Conservation (phyloP, 2,113 vertebrate species). For the Antechinus flavipes region DNA sequence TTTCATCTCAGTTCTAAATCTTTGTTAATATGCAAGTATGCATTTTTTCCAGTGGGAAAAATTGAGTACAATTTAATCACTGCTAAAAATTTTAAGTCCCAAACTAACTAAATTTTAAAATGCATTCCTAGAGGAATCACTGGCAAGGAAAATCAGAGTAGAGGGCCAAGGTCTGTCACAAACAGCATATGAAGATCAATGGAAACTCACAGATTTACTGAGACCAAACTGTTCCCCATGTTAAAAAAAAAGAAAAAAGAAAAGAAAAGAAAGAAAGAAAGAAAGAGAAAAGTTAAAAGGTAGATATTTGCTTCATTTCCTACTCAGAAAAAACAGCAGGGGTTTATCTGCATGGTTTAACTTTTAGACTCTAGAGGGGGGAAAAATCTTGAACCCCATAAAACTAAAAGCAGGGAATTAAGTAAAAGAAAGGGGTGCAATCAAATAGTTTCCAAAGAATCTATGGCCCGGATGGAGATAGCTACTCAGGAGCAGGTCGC, state of each 20-base stretch:
- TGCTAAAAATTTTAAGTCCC: background rate
- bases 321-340: background rate
- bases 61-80: background rate
- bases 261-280: too few relatives aligned
- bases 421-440: background rate
- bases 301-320: background rate
- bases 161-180: constrained; percentile 27
- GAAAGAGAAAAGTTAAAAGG: background rate
- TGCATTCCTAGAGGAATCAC: background rate
- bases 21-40: background rate
- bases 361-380: background rate
- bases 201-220: constrained; percentile 13
- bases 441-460: background rate
- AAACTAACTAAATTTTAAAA: background rate
- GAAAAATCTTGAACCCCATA: background rate
- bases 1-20: background rate
- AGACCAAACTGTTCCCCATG: background rate
- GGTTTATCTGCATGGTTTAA: background rate
- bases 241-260: too few relatives aligned
- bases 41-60: background rate
- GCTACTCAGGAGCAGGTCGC: background rate
- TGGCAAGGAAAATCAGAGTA: constrained; percentile 28
- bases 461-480: background rate
- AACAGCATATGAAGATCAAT: background rate
- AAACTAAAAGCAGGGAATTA: background rate